A percentile compares a stretch with the other conserved stretches of the same genome.
Evolutionary conservation across 1,140 invertebrate genomes (phyloP).

Genomic region (Brachionus sp.): DNA sequence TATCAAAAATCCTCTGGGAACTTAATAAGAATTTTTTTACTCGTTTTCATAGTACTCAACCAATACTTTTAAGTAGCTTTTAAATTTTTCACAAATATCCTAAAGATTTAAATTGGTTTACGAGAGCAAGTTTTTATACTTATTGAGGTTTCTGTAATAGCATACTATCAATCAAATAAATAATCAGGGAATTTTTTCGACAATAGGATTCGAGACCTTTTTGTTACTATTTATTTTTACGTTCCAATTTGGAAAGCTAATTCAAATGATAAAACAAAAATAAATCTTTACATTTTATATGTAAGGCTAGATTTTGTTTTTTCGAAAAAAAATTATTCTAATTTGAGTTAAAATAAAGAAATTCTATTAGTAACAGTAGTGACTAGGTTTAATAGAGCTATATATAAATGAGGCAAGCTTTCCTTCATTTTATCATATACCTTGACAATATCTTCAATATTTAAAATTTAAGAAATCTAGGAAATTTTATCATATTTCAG

Average conservation of each 20-base stretch:
- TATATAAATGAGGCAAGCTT: too few relatives aligned
- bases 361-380: too few relatives aligned
- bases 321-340: too few relatives aligned
- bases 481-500: too few relatives aligned
- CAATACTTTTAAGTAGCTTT: not conserved
- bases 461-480: too few relatives aligned
- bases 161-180: conserved; percentile 31
- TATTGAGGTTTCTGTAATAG: conserved; percentile 19
- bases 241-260: not conserved
- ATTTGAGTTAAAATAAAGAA: too few relatives aligned
- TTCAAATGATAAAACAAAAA: too few relatives aligned
- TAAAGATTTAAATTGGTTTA: not conserved
- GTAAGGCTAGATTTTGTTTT: too few relatives aligned
- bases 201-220: not conserved
- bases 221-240: not conserved
- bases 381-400: too few relatives aligned
- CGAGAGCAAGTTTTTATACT: not conserved
- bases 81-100: conserved; percentile 25
- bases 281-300: too few relatives aligned
- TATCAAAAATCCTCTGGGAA: not conserved
- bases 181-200: not conserved
- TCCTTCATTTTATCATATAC: too few relatives aligned
- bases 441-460: too few relatives aligned
- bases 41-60: not conserved
- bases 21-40: not conserved